Evolutionary conservation across 2,888 invertebrate species (phyloP).

Genomic region (Rhaphigaster nebulosa): DNA sequence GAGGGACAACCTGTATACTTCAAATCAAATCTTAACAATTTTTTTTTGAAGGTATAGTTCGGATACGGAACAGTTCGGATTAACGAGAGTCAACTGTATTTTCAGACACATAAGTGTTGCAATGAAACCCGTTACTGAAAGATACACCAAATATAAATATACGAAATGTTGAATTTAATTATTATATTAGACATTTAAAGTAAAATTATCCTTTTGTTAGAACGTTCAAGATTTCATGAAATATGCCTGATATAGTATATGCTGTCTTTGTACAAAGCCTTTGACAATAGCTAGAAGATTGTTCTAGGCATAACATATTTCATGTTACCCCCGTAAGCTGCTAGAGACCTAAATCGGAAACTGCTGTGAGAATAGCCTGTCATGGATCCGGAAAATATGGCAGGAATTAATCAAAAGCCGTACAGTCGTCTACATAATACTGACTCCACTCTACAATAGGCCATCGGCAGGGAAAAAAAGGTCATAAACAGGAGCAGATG

Average conservation of each 20-base stretch:
- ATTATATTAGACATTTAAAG: no score
- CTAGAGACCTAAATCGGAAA: neutral
- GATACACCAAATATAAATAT: no score
- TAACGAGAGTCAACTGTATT: no score
- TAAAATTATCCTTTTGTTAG: no score
- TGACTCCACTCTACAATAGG: slow-evolving; percentile 19
- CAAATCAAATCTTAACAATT: no score
- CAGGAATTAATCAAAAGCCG: slow-evolving; percentile 40
- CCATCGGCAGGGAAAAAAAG: neutral
- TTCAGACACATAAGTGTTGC: no score
- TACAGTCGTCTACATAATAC: slow-evolving; percentile 14
- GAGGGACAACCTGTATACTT: no score
- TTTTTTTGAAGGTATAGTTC: no score
- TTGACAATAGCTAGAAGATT: neutral
- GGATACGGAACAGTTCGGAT: no score
- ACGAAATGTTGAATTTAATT: no score
- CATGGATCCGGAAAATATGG: slow-evolving; percentile 22
- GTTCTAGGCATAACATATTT: neutral
- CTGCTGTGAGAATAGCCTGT: neutral
- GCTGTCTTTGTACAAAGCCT: neutral
- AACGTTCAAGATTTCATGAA: neutral
- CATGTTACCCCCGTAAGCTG: neutral
- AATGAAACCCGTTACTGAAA: no score
- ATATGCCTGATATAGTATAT: neutral
- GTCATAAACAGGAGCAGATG: slow-evolving; percentile 50